Evolutionary conservation across 2,888 invertebrate species (phyloP), one percentile per base, ranked within the genome.

Genomic region (Brachynemurus nebulosus): DNA sequence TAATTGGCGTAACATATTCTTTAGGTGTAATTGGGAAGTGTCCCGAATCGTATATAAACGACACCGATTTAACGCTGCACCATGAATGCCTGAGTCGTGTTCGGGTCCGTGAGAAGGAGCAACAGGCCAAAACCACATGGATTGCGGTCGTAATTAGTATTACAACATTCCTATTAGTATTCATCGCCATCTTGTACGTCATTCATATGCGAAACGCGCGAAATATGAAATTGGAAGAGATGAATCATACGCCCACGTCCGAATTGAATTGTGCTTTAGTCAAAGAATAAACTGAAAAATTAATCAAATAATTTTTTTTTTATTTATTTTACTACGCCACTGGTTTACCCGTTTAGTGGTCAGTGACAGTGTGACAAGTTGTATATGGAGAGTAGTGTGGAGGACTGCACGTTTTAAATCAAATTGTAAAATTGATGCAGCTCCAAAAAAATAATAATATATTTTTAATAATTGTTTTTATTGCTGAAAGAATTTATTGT

Each of bases 131-230:
- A 2, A 61, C 64, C 18, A 70, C 69, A 0, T 70, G 70, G 70
- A 52, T 69, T 34, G 68, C 67, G 1, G 62, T 71, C 36, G 61
- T 64, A 27, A 66, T 68, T 1, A 65, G 69, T 1, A 57, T 70
- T 5, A 65, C 63, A 1, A 69, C 68, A 1, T 69, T 70, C 50
- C 61, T 70, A 2, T 57, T 70, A 2, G 64, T 64, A 7, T 69
- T 70, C 54, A 67, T 70, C 8, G 54, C 69, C 21, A 57, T 69
- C 2, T 58, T 70, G n/a, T 69, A 66, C 53, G 49, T 66, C 37
- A 66, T 69, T 65, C 70, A 70, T 46, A 59, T 68, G 16, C 62
- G 66, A 52, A 70, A 70, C 11, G 30, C 14, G 8, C n/a, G 14
- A 30, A 5, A 14, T 5, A 30, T 30, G 30, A 30, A 30, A 30